A percentile compares a stretch with the other conserved stretches of the same genome.
Evolutionary conservation across 2,113 vertebrate genomes (phyloP).

Genomic region (Planiliza haematocheilus): DNA sequence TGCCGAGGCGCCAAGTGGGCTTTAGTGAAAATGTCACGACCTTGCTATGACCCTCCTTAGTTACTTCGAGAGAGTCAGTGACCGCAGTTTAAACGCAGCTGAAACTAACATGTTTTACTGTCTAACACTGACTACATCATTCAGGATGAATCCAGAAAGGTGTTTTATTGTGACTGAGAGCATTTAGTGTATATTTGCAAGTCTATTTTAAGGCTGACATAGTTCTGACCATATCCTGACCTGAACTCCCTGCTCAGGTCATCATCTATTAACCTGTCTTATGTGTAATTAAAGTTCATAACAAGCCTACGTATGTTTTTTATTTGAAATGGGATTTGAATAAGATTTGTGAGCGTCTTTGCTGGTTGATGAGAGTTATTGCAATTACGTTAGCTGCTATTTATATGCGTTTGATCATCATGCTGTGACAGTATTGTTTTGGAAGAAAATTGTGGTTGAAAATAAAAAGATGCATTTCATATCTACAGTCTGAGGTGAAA

Average conservation of each 20-base stretch:
- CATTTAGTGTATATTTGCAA: neutral
- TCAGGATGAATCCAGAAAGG: too few species aligned
- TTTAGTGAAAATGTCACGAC: conserved; percentile 50
- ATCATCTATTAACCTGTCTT: neutral
- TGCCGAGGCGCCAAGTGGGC: neutral
- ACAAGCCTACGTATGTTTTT: too few species aligned
- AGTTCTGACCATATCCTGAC: neutral
- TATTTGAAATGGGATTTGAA: too few species aligned
- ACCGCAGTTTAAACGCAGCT: conserved; percentile 38
- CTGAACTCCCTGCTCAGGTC: neutral
- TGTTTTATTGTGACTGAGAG: too few species aligned
- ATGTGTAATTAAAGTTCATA: too few species aligned
- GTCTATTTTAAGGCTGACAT: neutral
- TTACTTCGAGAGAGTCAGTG: conserved; percentile 36
- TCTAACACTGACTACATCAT: too few species aligned
- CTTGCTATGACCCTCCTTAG: conserved; percentile 79
- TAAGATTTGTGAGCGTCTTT: too few species aligned
- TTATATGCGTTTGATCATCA: neutral
- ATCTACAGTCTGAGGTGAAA: neutral
- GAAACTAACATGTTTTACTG: neutral
- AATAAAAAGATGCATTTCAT: too few species aligned
- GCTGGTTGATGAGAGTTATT: too few species aligned
- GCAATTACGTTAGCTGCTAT: neutral
- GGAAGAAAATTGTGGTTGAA: too few species aligned
- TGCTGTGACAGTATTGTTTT: too few species aligned